Conservation (phyloP, 37 sponge, comb jelly and placozoan species). For the Geodia barretti region DNA sequence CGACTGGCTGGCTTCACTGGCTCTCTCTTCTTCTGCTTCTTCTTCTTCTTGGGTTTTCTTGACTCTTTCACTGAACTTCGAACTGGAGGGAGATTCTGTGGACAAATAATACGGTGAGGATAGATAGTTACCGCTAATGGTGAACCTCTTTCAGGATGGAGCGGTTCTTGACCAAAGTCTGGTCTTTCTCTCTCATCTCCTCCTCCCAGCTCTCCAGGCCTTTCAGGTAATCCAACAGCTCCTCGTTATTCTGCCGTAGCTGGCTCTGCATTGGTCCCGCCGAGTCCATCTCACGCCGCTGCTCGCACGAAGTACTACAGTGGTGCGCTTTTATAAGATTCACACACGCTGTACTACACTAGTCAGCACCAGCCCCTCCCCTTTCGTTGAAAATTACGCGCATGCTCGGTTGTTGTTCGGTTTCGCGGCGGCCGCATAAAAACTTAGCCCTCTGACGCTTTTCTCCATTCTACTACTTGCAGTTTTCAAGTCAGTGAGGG, state of each 20-base stretch:
- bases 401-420: too few species aligned
- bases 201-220: conserved; percentile 87
- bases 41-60: conserved; percentile 41
- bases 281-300: too few species aligned
- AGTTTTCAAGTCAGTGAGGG: too few species aligned
- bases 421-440: too few species aligned
- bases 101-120: background rate
- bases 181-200: conserved; percentile 89
- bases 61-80: conserved; percentile 21
- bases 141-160: conserved; percentile 77
- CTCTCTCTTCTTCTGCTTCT: conserved; percentile 34
- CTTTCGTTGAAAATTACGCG: too few species aligned
- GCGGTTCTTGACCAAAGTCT: conserved; percentile 60
- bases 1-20: conserved; percentile 5
- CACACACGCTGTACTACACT: too few species aligned
- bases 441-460: too few species aligned
- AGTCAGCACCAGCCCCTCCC: too few species aligned
- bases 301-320: too few species aligned
- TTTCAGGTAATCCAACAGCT: conserved; percentile 81
- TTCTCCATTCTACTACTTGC: too few species aligned
- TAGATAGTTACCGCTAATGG: background rate
- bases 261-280: too few species aligned
- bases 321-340: too few species aligned
- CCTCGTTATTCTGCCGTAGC: conserved; percentile 75
- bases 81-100: conserved; percentile 62